Evolutionary conservation across 2,797 vertebrate genomes (phyloP).

Genomic region (Streptopelia turtur): DNA sequence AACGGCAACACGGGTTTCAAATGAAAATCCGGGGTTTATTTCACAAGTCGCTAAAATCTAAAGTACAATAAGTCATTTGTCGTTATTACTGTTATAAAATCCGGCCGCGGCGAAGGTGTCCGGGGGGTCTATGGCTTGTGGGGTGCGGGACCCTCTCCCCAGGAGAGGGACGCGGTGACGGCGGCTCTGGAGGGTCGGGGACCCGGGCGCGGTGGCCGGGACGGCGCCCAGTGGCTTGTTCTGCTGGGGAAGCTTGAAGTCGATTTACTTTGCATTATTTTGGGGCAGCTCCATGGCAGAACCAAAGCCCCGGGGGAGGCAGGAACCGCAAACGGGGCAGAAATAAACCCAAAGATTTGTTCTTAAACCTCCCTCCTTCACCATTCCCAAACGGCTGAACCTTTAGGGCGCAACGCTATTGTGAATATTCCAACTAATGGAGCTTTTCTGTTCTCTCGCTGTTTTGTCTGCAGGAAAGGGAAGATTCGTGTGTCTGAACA

Average conservation of each 20-base stretch:
- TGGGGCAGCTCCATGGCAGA: neutral
- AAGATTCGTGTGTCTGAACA: neutral
- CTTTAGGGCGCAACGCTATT: neutral
- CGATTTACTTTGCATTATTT: too few relatives aligned
- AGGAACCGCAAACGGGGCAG: neutral
- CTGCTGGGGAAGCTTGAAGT: too few relatives aligned
- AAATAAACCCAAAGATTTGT: neutral
- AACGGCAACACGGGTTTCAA: neutral
- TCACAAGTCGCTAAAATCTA: constrained; percentile 60
- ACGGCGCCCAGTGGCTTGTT: too few relatives aligned
- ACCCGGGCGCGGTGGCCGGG: too few relatives aligned
- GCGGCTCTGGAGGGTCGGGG: neutral
- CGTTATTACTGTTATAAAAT: neutral
- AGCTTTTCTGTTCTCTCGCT: neutral
- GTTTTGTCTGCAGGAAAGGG: neutral
- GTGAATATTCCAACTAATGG: fast-evolving
- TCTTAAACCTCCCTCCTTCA: neutral
- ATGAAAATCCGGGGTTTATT: constrained; percentile 58
- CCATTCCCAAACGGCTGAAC: neutral
- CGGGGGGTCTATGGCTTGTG: constrained; percentile 46
- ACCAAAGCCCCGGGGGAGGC: neutral
- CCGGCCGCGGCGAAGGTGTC: neutral
- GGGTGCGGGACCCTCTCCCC: constrained; percentile 29
- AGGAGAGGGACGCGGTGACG: constrained; percentile 15
- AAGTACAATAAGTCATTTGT: constrained; percentile 35